These are phyloP conservation scores for Deroplatys truncata DNA, from an alignment of 2,888 invertebrate genomes.

Conservation along the genomic window DNA sequence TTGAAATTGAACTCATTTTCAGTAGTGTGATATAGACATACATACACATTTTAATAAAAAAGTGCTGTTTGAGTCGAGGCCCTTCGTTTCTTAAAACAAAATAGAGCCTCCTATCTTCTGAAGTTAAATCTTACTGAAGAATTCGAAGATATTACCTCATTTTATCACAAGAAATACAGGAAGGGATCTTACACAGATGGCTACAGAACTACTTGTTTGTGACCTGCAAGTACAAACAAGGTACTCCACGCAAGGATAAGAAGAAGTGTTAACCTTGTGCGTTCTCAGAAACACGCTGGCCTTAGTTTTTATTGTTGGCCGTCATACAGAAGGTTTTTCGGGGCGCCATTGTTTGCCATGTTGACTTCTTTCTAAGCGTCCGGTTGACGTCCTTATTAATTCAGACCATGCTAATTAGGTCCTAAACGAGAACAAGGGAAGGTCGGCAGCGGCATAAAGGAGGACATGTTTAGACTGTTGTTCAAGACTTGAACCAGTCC, in stretches of 20 bases:
- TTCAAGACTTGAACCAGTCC: not conserved
- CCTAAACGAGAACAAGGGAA: slow-evolving; percentile 19
- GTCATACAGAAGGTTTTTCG: not conserved
- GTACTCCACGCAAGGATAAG: not conserved
- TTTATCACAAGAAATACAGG: not conserved
- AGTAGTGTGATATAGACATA: too few relatives aligned
- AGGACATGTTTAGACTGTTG: slow-evolving; percentile 6
- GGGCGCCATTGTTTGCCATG: not conserved
- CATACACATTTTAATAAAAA: too few relatives aligned
- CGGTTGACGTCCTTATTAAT: slow-evolving; percentile 14
- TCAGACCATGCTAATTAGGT: slow-evolving; percentile 23
- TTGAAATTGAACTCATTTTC: too few relatives aligned
- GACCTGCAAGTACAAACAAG: not conserved
- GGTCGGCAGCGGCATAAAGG: not conserved
- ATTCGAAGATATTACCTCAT: too few relatives aligned
- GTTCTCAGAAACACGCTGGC: not conserved
- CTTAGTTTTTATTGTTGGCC: not conserved
- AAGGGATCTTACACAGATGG: not conserved
- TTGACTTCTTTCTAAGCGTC: not conserved
- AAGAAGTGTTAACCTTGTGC: not conserved
- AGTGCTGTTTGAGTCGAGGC: too few relatives aligned
- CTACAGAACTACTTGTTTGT: not conserved
- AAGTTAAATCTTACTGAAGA: too few relatives aligned
- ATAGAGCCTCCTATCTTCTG: too few relatives aligned
- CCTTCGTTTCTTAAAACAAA: too few relatives aligned